Conservation (phyloP, 2,888 invertebrate genomes). For the Archips crataeganus region DNA sequence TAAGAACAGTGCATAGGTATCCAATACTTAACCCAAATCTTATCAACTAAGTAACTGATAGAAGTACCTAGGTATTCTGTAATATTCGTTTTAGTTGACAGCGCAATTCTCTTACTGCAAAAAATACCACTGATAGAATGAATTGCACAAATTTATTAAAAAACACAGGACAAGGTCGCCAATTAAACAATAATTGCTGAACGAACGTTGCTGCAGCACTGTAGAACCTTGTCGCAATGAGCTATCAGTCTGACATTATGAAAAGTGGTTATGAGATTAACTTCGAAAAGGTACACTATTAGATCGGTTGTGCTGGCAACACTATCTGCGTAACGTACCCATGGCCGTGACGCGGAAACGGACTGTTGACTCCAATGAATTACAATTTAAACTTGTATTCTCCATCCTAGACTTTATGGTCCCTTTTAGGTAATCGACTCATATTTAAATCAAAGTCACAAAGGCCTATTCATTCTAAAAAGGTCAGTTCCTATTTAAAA, state of each 20-base stretch:
- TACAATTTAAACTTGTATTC: conserved; percentile 17
- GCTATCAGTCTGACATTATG: background rate
- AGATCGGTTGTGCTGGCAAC: conserved; percentile 17
- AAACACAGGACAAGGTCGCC: background rate
- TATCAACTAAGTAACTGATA: background rate
- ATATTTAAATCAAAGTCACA: conserved; percentile 24
- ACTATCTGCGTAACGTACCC: conserved; percentile 48
- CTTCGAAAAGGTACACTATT: background rate
- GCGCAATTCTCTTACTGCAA: background rate
- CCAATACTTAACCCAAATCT: background rate
- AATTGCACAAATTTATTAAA: background rate
- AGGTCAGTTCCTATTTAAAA: conserved; percentile 18
- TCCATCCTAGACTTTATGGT: conserved; percentile 7
- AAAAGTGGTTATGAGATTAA: background rate
- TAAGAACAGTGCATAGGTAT: background rate
- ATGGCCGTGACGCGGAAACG: conserved; percentile 61
- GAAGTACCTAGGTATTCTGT: background rate
- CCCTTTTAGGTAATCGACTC: background rate
- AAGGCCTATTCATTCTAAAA: conserved; percentile 23
- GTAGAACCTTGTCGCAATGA: background rate
- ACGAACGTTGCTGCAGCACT: conserved; percentile 19
- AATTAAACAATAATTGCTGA: conserved; percentile 15
- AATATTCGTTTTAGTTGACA: background rate
- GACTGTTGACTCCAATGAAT: conserved; percentile 52
- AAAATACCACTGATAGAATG: background rate